Percentiles rank a stretch among this genome's conserved stretches.
Conservation (phyloP, 2,113 vertebrate species). For the Agapornis roseicollis region DNA sequence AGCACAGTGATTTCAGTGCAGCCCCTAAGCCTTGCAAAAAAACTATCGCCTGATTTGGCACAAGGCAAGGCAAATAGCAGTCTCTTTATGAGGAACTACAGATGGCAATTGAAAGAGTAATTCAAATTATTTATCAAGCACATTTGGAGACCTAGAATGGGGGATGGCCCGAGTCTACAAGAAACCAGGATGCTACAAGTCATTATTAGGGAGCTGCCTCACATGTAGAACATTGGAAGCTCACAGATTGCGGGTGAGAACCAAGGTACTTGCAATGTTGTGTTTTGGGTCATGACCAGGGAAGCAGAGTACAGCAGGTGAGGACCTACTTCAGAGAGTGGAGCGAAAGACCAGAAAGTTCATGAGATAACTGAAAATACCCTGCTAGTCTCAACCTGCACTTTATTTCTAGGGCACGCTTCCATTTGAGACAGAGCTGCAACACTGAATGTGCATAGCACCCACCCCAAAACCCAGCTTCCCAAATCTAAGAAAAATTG, state of each 20-base stretch:
- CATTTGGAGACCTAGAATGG: constrained; percentile 31
- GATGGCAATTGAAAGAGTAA: constrained; percentile 69
- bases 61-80: constrained; percentile 67
- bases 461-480: neutral
- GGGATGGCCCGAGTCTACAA: neutral
- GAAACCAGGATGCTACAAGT: constrained; percentile 28
- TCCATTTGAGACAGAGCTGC: neutral
- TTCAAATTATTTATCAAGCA: constrained; percentile 71
- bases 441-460: rapidly evolving
- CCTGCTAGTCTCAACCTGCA: neutral
- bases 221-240: neutral
- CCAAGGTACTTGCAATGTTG: neutral
- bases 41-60: constrained; percentile 70
- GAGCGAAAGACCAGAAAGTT: neutral
- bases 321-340: neutral
- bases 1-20: constrained; percentile 71
- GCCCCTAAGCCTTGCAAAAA: constrained; percentile 67
- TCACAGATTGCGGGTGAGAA: neutral
- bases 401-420: neutral
- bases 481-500: neutral
- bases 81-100: constrained; percentile 74
- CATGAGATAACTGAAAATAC: neutral
- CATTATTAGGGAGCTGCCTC: neutral
- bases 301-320: neutral
- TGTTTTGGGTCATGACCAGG: neutral